A percentile compares a stretch with the other conserved stretches of the same genome.
These are phyloP conservation scores for Celastrina argiolus DNA, from an alignment of 2,888 invertebrate genomes.

Conservation along the genomic window DNA sequence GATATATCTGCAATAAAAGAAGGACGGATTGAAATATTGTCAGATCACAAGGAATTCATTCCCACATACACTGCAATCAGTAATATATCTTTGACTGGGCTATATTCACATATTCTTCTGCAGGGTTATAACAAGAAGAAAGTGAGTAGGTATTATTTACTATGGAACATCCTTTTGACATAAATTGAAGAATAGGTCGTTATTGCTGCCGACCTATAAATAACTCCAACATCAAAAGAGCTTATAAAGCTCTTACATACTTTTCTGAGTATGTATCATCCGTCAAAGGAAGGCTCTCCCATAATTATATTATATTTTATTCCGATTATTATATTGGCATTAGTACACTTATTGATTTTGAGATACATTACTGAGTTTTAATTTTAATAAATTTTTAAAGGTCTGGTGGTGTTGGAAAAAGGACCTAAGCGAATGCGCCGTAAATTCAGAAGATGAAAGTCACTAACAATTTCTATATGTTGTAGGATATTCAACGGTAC, in stretches of 20 bases:
- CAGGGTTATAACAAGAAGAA: conserved; percentile 20
- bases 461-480: background rate
- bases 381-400: too few species aligned
- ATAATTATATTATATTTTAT: too few species aligned
- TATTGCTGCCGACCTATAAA: background rate
- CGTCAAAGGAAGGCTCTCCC: too few species aligned
- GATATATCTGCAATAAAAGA: conserved; percentile 25
- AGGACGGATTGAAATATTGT: conserved; percentile 21
- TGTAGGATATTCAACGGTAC: conserved; percentile 46
- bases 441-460: background rate
- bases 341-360: too few species aligned
- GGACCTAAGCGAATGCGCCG: too few species aligned
- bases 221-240: background rate
- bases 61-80: conserved; percentile 21
- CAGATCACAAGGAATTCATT: background rate
- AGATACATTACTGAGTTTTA: too few species aligned
- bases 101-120: conserved; percentile 22
- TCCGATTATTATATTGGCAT: too few species aligned
- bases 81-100: conserved; percentile 12
- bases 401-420: too few species aligned
- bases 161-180: background rate
- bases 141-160: background rate
- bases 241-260: background rate
- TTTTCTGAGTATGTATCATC: too few species aligned
- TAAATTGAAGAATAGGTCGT: background rate